These are phyloP conservation scores for Oreotragus oreotragus DNA, from an alignment of 2,113 vertebrate genomes.

Conservation along the genomic window DNA sequence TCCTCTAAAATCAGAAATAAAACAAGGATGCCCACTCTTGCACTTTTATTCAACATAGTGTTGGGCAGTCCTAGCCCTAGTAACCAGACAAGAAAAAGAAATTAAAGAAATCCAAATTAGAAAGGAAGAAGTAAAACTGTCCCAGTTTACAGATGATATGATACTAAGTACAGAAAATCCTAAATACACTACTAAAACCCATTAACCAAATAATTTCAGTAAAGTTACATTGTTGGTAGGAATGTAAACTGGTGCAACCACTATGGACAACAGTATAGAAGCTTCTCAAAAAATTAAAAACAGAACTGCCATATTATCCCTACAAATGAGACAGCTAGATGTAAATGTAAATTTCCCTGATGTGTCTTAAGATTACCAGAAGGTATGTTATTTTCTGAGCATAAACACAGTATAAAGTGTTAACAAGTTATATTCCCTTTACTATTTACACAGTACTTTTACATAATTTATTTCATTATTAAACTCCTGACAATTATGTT, in stretches of 20 bases:
- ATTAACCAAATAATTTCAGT: background rate
- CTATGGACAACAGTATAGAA: background rate
- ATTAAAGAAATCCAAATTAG: background rate
- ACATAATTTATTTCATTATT: background rate
- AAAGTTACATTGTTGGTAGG: background rate
- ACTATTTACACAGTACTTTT: constrained; percentile 8
- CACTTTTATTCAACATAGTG: background rate
- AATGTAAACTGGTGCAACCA: background rate
- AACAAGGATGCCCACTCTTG: background rate
- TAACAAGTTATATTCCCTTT: constrained; percentile 14
- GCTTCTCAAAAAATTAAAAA: background rate
- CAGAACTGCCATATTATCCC: background rate
- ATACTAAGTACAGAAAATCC: background rate
- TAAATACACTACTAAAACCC: background rate
- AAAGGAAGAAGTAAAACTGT: background rate
- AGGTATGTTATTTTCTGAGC: background rate
- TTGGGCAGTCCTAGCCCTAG: background rate
- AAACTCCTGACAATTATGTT: background rate
- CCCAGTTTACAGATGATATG: background rate
- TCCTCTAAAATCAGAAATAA: background rate
- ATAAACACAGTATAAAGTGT: background rate
- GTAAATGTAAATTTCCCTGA: background rate
- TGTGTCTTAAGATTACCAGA: background rate
- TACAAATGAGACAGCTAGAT: constrained; percentile 2
- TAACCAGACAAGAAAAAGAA: background rate